phyloP scores from a whole-genome alignment of 2,797 vertebrate genomes.

The Cheirogaleus major region DNA sequence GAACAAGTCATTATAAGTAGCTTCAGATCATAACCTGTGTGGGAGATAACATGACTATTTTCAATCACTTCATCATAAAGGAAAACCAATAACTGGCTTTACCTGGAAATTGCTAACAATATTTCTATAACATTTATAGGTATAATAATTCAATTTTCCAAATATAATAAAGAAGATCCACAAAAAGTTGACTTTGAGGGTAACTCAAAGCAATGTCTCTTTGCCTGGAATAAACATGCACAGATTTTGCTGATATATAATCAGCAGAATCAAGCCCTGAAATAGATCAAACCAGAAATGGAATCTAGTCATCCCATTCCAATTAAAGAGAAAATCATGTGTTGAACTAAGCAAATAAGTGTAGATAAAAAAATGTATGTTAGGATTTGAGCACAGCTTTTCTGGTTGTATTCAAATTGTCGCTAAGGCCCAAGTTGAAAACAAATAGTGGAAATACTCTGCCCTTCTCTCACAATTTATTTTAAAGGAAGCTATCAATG shows the following conservation, averaged over 20 bases:
- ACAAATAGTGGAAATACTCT: neutral
- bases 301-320: neutral
- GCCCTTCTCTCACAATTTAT: neutral
- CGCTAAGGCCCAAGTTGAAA: neutral
- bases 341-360: neutral
- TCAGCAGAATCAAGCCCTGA: neutral
- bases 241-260: neutral
- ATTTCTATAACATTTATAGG: constrained; percentile 42
- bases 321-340: neutral
- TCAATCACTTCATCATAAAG: neutral
- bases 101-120: neutral
- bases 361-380: neutral
- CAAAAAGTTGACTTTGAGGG: neutral
- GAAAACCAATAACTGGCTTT: constrained; percentile 6
- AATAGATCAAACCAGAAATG: neutral
- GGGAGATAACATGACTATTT: neutral
- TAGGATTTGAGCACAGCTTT: neutral
- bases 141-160: neutral
- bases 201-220: neutral
- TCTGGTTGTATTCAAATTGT: neutral
- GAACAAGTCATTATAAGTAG: neutral
- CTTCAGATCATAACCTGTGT: neutral
- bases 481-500: neutral
- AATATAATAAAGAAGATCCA: neutral
- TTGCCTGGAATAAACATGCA: neutral